Conservation (phyloP, 2,888 invertebrate species). For the Trilocha varians region DNA sequence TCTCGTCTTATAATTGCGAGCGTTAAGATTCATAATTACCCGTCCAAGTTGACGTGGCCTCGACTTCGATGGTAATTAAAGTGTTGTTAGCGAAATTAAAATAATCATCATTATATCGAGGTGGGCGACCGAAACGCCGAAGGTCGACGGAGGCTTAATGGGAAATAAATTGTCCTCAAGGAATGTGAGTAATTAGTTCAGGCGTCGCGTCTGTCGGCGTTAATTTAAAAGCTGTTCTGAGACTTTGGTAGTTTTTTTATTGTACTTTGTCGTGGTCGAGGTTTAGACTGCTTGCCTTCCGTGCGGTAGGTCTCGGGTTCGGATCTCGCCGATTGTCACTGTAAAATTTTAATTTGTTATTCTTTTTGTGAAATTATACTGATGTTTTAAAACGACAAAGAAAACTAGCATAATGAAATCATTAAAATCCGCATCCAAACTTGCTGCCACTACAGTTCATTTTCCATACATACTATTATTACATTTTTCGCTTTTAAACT, state of each 20-base stretch:
- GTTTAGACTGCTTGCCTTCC: neutral
- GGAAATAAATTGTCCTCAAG: constrained; percentile 69
- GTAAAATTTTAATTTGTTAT: too few relatives aligned
- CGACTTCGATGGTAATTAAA: constrained; percentile 54
- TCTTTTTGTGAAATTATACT: too few relatives aligned
- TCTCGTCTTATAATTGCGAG: constrained; percentile 5
- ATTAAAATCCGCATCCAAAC: too few relatives aligned
- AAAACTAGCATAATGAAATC: too few relatives aligned
- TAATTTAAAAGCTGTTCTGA: neutral
- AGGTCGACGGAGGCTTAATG: constrained; percentile 54
- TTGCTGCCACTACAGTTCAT: too few relatives aligned
- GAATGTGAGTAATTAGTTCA: constrained; percentile 58
- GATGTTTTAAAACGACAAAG: too few relatives aligned
- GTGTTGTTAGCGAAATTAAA: constrained; percentile 70
- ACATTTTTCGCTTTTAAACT: too few relatives aligned
- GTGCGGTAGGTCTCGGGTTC: too few relatives aligned
- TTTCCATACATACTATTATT: too few relatives aligned
- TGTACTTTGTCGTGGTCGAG: neutral
- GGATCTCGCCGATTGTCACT: too few relatives aligned
- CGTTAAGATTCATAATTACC: constrained; percentile 19
- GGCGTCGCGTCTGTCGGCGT: constrained; percentile 15
- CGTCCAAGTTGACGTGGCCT: constrained; percentile 30
- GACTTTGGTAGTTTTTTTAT: neutral
- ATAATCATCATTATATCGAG: constrained; percentile 50
- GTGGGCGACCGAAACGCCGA: constrained; percentile 58